phyloP scores from a whole-genome alignment of 2,888 invertebrate species.

The Julus scanicus region DNA sequence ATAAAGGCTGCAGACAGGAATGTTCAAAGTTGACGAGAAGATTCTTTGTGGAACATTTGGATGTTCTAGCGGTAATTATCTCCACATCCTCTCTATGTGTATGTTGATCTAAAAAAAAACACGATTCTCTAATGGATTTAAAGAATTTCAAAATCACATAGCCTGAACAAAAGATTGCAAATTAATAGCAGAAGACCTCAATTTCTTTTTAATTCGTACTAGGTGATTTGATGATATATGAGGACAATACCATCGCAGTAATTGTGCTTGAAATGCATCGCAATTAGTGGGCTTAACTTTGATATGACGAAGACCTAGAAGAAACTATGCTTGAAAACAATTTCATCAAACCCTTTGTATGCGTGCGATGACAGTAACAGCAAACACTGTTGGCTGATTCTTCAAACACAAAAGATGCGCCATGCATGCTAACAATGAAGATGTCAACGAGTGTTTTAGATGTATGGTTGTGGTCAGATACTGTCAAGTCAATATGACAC shows the following conservation, averaged over 20 bases:
- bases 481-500: slow-evolving; percentile 11
- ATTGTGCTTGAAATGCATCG: background rate
- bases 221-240: no score
- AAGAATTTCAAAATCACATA: no score
- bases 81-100: no score
- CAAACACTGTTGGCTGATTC: background rate
- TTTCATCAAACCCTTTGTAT: background rate
- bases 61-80: no score
- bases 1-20: background rate
- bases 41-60: background rate
- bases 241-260: background rate
- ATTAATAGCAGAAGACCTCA: no score
- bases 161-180: no score
- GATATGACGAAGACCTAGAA: background rate
- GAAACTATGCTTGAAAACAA: background rate
- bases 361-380: background rate
- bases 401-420: slow-evolving; percentile 21
- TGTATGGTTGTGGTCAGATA: background rate
- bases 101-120: no score
- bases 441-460: slow-evolving; percentile 11
- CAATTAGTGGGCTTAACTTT: background rate
- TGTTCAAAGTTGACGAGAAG: background rate
- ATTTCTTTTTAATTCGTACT: no score
- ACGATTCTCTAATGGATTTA: no score
- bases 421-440: slow-evolving; percentile 24